Conservation (phyloP, 2,888 invertebrate genomes). For the Drosophila fulvimacula region DNA sequence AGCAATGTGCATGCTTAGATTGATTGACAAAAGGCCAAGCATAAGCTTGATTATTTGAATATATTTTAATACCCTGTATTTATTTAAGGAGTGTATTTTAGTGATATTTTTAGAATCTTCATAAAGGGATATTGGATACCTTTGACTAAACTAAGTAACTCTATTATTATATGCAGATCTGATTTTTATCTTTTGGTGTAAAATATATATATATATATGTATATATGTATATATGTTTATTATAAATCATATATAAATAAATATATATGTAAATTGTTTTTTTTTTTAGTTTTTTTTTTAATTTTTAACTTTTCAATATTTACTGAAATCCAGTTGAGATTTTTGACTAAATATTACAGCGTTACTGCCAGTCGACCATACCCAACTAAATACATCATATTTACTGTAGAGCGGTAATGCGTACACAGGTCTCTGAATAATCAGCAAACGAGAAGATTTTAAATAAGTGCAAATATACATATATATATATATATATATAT, state of each 20-base stretch:
- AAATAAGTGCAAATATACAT: neutral
- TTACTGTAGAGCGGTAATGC: neutral
- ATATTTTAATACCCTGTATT: neutral
- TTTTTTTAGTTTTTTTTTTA: too few species aligned
- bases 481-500: neutral
- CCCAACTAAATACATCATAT: neutral
- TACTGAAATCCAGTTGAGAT: too few species aligned
- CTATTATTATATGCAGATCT: too few species aligned
- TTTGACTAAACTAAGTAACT: neutral
- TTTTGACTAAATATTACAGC: too few species aligned
- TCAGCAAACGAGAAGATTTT: neutral
- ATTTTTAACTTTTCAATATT: too few species aligned
- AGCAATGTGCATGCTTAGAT: neutral
- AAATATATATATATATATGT: too few species aligned
- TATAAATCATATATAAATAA: too few species aligned
- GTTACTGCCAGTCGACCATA: neutral
- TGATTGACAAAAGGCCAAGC: neutral
- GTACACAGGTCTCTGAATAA: slow-evolving; percentile 4
- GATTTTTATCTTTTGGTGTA: too few species aligned
- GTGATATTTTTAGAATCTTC: too few species aligned
- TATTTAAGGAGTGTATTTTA: too few species aligned
- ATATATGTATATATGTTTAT: too few species aligned
- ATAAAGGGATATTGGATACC: neutral
- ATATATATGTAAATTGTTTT: too few species aligned
- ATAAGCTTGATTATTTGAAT: neutral